These are phyloP conservation scores for Choristoneura rosaceana DNA, from an alignment of 2,888 invertebrate genomes.

Conservation along the genomic window DNA sequence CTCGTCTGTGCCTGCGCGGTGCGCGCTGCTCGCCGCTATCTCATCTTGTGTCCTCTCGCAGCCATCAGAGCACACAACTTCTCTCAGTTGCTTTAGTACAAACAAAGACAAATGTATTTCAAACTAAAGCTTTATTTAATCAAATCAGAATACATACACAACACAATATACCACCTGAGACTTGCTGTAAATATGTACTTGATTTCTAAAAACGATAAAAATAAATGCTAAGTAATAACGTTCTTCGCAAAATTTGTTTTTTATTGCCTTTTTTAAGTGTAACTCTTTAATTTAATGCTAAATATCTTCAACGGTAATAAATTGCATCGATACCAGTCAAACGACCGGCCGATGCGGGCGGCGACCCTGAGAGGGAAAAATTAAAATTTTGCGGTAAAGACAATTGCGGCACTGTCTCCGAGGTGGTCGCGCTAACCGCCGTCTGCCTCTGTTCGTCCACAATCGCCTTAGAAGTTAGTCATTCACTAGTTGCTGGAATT, in stretches of 20 bases:
- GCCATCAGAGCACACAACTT: constrained; percentile 43
- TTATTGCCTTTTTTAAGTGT: constrained; percentile 41
- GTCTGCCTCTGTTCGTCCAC: background rate
- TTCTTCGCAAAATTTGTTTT: constrained; percentile 12
- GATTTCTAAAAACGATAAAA: background rate
- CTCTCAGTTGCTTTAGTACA: constrained; percentile 8
- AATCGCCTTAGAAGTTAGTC: constrained; percentile 10
- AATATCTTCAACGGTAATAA: constrained; percentile 63
- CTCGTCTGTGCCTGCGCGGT: constrained; percentile 31
- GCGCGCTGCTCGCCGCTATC: constrained; percentile 34
- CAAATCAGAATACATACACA: background rate
- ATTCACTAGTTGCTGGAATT: constrained; percentile 64
- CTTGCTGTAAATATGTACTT: background rate
- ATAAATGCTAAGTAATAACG: background rate
- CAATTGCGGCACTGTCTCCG: constrained; percentile 5
- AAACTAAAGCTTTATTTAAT: background rate
- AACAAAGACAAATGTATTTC: background rate
- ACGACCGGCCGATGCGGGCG: constrained; percentile 70
- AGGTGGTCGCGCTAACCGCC: constrained; percentile 2
- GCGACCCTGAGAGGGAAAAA: constrained; percentile 59
- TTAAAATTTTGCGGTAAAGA: constrained; percentile 71
- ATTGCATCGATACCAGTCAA: constrained; percentile 60
- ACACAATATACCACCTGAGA: background rate
- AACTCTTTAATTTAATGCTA: constrained; percentile 55
- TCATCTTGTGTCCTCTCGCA: constrained; percentile 25